A percentile compares a stretch with the other conserved stretches of the same genome.
phyloP scores from a whole-genome alignment of 2,113 vertebrate genomes.

The Serilophus lunatus region DNA sequence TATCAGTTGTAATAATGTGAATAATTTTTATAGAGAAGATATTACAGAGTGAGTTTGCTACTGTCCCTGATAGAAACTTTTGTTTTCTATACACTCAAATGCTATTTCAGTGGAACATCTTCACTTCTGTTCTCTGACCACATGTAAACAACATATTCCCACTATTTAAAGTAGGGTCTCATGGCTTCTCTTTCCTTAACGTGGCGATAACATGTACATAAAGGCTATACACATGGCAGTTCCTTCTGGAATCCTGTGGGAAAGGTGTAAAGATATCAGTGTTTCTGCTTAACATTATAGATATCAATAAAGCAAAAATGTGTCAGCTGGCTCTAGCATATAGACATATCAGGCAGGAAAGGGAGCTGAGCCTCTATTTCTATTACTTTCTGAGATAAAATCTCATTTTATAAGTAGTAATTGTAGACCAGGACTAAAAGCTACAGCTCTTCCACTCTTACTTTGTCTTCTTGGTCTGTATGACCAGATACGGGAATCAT shows the following conservation, averaged over 20 bases:
- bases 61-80: background rate
- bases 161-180: background rate
- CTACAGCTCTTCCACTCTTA: background rate
- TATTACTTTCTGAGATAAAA: background rate
- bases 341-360: too few species aligned
- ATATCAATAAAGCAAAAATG: background rate
- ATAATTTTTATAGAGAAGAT: background rate
- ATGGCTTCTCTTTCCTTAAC: background rate
- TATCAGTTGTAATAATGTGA: background rate
- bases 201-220: too few species aligned
- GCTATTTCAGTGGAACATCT: background rate
- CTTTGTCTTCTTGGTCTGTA: background rate
- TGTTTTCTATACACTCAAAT: background rate
- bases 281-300: background rate
- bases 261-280: background rate
- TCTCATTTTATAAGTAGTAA: background rate
- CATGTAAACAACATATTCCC: background rate
- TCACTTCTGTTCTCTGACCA: background rate
- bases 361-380: background rate
- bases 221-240: fast-evolving
- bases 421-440: background rate
- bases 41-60: background rate
- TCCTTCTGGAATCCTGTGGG: background rate
- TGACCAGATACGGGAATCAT: fast-evolving
- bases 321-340: background rate